Evolutionary conservation across 2,113 vertebrate genomes (phyloP), one percentile per base, ranked within the genome.

Genomic region (Proteles cristata): DNA sequence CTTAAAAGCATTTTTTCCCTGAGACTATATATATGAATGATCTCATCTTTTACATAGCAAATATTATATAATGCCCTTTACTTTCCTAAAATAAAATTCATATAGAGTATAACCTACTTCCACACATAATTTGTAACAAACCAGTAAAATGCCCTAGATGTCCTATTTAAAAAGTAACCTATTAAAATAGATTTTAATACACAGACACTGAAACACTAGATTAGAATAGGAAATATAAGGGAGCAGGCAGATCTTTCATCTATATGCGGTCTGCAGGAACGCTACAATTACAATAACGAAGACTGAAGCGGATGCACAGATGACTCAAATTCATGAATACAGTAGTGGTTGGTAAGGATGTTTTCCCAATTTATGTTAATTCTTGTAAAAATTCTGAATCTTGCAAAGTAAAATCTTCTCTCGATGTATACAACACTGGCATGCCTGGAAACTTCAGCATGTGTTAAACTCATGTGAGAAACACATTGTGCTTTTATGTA

Each of bases 61-160:
- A 50, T 90, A 71, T 82, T 90, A 63, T 77, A 23, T 31, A 74
- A 69, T 89, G 48, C 11, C n/a, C 23, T 55, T 90, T 89, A 89
- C 16, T 81, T 80, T 55, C 74, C 88, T 92, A 50, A 94, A 95
- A 53, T 65, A 81, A 63, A 97, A 87, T 25, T 65, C 53, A 63
- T n/a, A 23, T 53, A 74, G 15, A 69, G 76, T n/a, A 19, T 19
- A 68, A 65, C 26, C 39, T 63, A 84, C 61, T 86, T 81, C 74
- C 8, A 71, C 28, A 50, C 0, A 7, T 15, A 82, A n/a, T 84
- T 81, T 73, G 43, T 77, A 85, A 77, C 33, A 73, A 35, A 82
- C 11, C 73, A 92, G 26, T 94, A 65, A 17, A 45, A 21, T 74
- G 31, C 43, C 45, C 35, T 85, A 86, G n/a, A 26, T 28, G 12